Percentiles rank a stretch among this genome's conserved stretches.
Conservation (phyloP, 1,140 invertebrate species). For the Amyelois transitella region DNA sequence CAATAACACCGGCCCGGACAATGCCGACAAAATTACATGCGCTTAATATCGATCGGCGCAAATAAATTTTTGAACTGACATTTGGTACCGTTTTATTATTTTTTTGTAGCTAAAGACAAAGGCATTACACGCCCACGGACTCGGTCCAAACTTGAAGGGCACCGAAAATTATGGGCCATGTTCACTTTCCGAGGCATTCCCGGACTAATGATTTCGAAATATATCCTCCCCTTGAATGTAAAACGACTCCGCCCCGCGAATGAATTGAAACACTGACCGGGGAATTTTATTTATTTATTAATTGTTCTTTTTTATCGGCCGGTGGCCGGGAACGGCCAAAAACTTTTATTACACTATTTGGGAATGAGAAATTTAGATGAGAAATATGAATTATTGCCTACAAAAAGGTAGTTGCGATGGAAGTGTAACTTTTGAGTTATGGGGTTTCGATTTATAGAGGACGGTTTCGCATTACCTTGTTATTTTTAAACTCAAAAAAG, state of each 20-base stretch:
- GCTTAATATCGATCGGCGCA: slow-evolving; percentile 31
- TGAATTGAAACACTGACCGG: slow-evolving; percentile 67
- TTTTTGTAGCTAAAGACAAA: slow-evolving; percentile 61
- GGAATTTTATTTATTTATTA: slow-evolving; percentile 57
- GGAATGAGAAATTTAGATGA: slow-evolving; percentile 25
- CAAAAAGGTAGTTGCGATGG: slow-evolving; percentile 13
- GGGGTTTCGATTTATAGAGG: not conserved
- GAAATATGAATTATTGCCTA: slow-evolving; percentile 27
- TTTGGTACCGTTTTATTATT: slow-evolving; percentile 42
- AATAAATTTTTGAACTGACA: slow-evolving; percentile 62
- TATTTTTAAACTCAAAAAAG: no score
- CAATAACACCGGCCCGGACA: slow-evolving; percentile 43
- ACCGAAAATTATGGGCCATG: slow-evolving; percentile 56
- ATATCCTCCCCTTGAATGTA: slow-evolving; percentile 71
- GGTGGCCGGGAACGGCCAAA: slow-evolving; percentile 36
- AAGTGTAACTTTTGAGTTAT: not conserved
- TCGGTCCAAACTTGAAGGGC: slow-evolving; percentile 34
- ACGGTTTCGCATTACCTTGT: not conserved
- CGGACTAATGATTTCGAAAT: slow-evolving; percentile 66
- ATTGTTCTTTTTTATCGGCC: slow-evolving; percentile 60
- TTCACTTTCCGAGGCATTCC: slow-evolving; percentile 58
- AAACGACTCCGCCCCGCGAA: slow-evolving; percentile 62
- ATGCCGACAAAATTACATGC: slow-evolving; percentile 49
- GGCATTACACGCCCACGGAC: slow-evolving; percentile 59
- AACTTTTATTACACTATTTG: slow-evolving; percentile 27